phyloP scores from a whole-genome alignment of 2,888 invertebrate species.

The Mechanitis messenoides region DNA sequence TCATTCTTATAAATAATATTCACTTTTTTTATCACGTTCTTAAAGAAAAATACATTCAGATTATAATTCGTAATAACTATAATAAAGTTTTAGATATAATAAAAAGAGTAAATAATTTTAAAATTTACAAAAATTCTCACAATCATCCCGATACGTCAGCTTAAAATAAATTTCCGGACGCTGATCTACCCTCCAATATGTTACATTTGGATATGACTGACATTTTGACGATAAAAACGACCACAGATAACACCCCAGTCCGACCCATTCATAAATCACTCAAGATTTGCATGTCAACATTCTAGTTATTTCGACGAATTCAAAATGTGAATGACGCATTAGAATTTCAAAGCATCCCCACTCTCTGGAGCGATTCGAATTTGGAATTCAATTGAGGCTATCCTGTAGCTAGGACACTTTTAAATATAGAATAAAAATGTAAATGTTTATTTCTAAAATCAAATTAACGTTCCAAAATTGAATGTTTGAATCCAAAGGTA shows the following conservation, averaged over 20 bases:
- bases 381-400: constrained; percentile 10
- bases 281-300: constrained; percentile 35
- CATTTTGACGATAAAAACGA: constrained; percentile 27
- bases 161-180: constrained; percentile 9
- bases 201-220: constrained; percentile 17
- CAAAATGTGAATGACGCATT: constrained; percentile 27
- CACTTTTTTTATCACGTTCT: too few species aligned
- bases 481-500: constrained; percentile 6
- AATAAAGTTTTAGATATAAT: not conserved
- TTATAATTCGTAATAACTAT: too few species aligned
- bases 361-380: constrained; percentile 26
- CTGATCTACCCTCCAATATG: constrained; percentile 16
- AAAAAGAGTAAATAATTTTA: not conserved
- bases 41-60: too few species aligned
- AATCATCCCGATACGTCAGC: not conserved
- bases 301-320: constrained; percentile 26
- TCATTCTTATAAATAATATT: too few species aligned
- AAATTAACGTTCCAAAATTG: constrained; percentile 1
- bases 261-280: constrained; percentile 44
- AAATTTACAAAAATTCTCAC: constrained; percentile 1
- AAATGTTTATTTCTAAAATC: not conserved
- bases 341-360: constrained; percentile 33
- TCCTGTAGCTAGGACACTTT: constrained; percentile 1
- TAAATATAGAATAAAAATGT: not conserved
- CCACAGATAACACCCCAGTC: constrained; percentile 35